Evolutionary conservation across 2,797 vertebrate species (phyloP).

Genomic region (Lepilemur septentrionalis): DNA sequence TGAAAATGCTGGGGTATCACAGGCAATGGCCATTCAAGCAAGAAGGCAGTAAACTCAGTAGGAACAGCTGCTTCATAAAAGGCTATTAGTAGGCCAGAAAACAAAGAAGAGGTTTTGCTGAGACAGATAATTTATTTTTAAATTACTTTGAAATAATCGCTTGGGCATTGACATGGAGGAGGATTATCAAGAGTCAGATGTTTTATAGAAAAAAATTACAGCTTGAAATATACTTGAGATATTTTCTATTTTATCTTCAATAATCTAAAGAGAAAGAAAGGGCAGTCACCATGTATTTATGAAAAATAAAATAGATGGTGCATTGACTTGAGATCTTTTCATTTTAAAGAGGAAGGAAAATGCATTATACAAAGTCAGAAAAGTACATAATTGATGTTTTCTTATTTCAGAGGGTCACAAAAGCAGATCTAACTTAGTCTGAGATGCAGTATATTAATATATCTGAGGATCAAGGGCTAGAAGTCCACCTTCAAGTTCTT

Average conservation of each 20-base stretch:
- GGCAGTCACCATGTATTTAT: neutral
- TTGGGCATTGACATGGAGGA: neutral
- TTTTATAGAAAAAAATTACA: neutral
- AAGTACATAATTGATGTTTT: neutral
- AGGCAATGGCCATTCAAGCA: neutral
- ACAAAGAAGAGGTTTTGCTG: constrained; percentile 13
- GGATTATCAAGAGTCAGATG: neutral
- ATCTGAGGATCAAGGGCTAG: neutral
- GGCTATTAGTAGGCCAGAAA: neutral
- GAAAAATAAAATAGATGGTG: neutral
- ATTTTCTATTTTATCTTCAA: neutral
- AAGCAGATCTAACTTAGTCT: neutral
- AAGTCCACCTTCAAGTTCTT: neutral
- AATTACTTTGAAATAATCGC: neutral
- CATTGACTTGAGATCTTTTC: neutral
- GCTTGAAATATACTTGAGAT: neutral
- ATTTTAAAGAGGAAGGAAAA: neutral
- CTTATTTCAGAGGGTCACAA: neutral
- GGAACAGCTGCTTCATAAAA: constrained; percentile 42
- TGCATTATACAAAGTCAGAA: neutral
- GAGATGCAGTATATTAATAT: neutral
- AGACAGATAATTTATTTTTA: constrained; percentile 33
- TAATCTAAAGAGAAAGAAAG: neutral
- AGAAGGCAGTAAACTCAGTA: neutral
- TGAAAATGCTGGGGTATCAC: constrained; percentile 33